Base-by-base conservation (phyloP, 1,140 invertebrate genomes). In the Drosophila tropicalis region DNA sequence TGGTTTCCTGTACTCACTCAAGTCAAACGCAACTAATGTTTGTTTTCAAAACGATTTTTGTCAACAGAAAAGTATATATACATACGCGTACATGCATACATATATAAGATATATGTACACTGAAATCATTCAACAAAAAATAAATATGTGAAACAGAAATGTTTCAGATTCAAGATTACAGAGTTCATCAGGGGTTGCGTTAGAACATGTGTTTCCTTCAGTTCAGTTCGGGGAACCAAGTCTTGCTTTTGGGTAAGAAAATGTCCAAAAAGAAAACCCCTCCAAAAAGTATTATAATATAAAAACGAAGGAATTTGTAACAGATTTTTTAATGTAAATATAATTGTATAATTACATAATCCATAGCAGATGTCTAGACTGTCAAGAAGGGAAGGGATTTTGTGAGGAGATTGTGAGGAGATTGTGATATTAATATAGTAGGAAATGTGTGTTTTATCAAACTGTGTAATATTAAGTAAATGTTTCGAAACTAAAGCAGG, bases 321-420 rank as follows among this genome's bases (percentile, higher is more conserved):
- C 83, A 87, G 80, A 87, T 83, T 87, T 87, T 51, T 89, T 89
- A 87, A 87, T 87, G 79, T 87, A 80, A 73, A 87, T 87, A 89
- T 89, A 89, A 89, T 89, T 87, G 83, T 87, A 77, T 87, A 87
- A 89, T 87, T 87, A 76, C 72, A 87, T 87, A 87, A 87, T 87
- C 84, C 65, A 47, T 47, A 63, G 72, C 84, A 87, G 69, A 89
- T 87, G 83, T 70, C 56, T 15, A 13, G 55, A 64, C 66, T 58
- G 57, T 15, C 58, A 51, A 75, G 19, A 19, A 10, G 7, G 44
- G 3, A 9, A 22, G 19, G 17, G 17, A 19, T 3, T 22, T 51
- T 22, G 1, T 12, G 9, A 47, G 79, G 71, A 70, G 70, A 74
- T 51, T 22, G 1, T 12, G 9, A 47, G 79, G 71, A 70, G 70